Base-by-base conservation (phyloP, 2,797 vertebrate genomes). In the Moxostoma hubbsi region DNA sequence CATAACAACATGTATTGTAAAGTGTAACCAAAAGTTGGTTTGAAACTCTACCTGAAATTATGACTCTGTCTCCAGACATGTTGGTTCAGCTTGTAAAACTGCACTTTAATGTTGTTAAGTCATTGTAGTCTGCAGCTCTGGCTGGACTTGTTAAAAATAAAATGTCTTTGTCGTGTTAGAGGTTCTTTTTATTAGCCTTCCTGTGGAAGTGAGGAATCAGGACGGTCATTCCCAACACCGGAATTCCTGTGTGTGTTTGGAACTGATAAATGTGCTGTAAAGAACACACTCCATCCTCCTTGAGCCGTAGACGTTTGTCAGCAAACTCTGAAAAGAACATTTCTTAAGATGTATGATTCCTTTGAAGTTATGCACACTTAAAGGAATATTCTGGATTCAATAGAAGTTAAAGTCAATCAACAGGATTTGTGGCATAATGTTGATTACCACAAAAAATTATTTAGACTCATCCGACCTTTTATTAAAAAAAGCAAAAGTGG, bases 231-330 rank as follows among this genome's bases (percentile, higher is more conserved):
- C 93, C 77, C 91, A 91, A 90, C 86, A 90, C 93, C 94, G 95
- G 95, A 96, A 93, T 94, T 95, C 94, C 94, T 94, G 94, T 90
- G 93, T 36, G 36, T 96, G 95, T 94, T 94, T 91, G 74, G 88
- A 13, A 53, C 94, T 95, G 95, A 96, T 96, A 96, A 96, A 89
- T 67, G 90, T 85, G 68, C 63, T 50, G 65, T 82, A 63, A 74
- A 91, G 87, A 91, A 93, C 92, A 94, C 94, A 46, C 82, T 75
- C 77, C 81, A 82, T 85, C 82, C 78, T 81, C 77, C 80, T 7
- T 4, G 36, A 36, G 36, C 36, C 36, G 18, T 57, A 54, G n/a
- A 58, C 53, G 67, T 63, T 50, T 68, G 64, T 68, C 13, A 45
- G 36, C 36, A 36, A 4, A 10, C n/a, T 47, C 51, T 13, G 61